Percentiles rank a stretch among this genome's conserved stretches.
Conservation (phyloP, 2,888 invertebrate species). For the Habroteleia sp. region DNA sequence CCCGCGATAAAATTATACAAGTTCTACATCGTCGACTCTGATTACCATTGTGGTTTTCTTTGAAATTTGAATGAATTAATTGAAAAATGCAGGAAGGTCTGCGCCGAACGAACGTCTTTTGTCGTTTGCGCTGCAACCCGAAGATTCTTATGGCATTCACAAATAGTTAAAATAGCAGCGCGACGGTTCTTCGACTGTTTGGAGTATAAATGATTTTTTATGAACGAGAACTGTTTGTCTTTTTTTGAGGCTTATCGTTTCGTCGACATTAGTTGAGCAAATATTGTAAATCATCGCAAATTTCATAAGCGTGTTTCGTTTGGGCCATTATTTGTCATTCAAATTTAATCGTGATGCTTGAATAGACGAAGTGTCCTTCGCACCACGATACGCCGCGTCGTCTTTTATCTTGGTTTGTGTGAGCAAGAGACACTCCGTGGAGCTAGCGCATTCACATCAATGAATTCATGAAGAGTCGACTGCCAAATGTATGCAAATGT, state of each 20-base stretch:
- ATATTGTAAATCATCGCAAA: slow-evolving; percentile 44
- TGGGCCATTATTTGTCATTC: slow-evolving; percentile 47
- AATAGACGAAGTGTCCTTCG: slow-evolving; percentile 53
- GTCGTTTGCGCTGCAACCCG: background rate
- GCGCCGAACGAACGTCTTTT: too few species aligned
- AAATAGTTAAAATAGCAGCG: too few species aligned
- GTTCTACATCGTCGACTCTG: slow-evolving; percentile 3
- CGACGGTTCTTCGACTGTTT: too few species aligned
- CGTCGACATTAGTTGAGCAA: slow-evolving; percentile 28
- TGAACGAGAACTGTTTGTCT: too few species aligned
- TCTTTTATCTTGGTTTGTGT: slow-evolving; percentile 22
- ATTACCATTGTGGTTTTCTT: background rate
- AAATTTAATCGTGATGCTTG: slow-evolving; percentile 43
- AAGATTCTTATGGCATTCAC: too few species aligned
- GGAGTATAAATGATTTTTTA: too few species aligned
- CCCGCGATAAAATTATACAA: slow-evolving; percentile 22
- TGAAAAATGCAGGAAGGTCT: slow-evolving; percentile 17
- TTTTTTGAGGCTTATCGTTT: too few species aligned
- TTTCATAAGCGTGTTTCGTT: slow-evolving; percentile 21
- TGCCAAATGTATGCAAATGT: slow-evolving; percentile 63
- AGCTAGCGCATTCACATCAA: slow-evolving; percentile 35
- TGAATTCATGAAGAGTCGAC: slow-evolving; percentile 52
- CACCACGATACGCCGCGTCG: too few species aligned
- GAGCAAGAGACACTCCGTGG: slow-evolving; percentile 16
- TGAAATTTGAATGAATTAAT: slow-evolving; percentile 29